Percentiles rank a stretch among this genome's conserved stretches.
Conservation (phyloP, 2,888 invertebrate genomes). For the Microdon myrmicae region DNA sequence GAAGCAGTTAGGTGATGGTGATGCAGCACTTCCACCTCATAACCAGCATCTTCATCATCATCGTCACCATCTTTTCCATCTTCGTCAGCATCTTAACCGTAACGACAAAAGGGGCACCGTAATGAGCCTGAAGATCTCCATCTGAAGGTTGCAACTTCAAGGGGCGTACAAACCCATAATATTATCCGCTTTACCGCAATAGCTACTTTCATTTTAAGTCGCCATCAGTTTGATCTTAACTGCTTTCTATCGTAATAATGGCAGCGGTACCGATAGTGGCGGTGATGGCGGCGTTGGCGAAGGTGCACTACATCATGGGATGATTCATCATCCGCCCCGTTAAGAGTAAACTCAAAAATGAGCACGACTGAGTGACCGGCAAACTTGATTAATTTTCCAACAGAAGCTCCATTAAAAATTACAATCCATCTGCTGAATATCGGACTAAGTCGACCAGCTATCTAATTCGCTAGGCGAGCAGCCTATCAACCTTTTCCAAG, state of each 20-base stretch:
- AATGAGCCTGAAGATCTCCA: slow-evolving; percentile 27
- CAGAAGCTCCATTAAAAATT: slow-evolving; percentile 52
- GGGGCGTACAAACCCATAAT: slow-evolving; percentile 5
- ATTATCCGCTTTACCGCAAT: slow-evolving; percentile 1
- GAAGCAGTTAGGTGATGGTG: too few relatives aligned
- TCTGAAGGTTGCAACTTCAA: slow-evolving; percentile 46
- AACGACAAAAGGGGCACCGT: slow-evolving; percentile 3
- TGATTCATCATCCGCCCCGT: slow-evolving; percentile 44
- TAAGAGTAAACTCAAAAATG: slow-evolving; percentile 51
- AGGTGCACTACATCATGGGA: slow-evolving; percentile 31
- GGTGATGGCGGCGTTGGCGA: not conserved
- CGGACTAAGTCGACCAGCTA: slow-evolving; percentile 35
- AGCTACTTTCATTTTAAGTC: slow-evolving; percentile 48
- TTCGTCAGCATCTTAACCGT: slow-evolving; percentile 11
- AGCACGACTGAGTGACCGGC: slow-evolving; percentile 51
- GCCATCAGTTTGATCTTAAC: slow-evolving; percentile 33
- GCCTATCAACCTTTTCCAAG: slow-evolving; percentile 27
- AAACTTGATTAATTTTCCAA: slow-evolving; percentile 50
- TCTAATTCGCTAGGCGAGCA: slow-evolving; percentile 8
- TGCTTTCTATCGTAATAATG: slow-evolving; percentile 38
- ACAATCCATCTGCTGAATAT: slow-evolving; percentile 44
- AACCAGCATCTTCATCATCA: not conserved
- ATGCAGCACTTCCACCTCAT: slow-evolving; percentile 8
- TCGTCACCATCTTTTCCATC: slow-evolving; percentile 5
- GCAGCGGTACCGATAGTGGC: too few relatives aligned